phyloP scores from a whole-genome alignment of 2,888 invertebrate species.

The Nymphalis urticae region DNA sequence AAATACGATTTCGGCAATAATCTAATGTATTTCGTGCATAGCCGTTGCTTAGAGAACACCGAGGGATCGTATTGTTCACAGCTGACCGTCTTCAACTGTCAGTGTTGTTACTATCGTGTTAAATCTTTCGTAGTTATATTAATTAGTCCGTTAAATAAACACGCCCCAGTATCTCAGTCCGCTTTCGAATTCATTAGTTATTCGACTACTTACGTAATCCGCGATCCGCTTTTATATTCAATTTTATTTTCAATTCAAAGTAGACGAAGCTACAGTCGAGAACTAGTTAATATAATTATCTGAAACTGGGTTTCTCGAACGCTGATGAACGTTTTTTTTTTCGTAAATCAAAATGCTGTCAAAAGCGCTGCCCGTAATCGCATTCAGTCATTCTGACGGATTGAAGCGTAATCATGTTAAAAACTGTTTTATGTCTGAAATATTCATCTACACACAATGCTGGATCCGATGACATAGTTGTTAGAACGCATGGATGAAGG shows the following conservation, averaged over 20 bases:
- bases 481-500: neutral
- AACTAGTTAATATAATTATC: conserved; percentile 5
- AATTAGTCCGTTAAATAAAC: no score
- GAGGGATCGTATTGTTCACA: no score
- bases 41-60: no score
- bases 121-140: no score
- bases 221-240: neutral
- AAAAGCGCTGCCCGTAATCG: conserved; percentile 9
- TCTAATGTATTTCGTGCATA: no score
- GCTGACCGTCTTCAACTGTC: no score
- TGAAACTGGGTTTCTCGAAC: conserved; percentile 8
- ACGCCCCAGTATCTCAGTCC: no score
- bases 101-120: no score
- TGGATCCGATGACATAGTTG: neutral
- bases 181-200: neutral
- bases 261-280: neutral
- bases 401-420: conserved; percentile 7
- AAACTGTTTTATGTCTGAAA: conserved; percentile 4
- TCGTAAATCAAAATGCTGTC: conserved; percentile 4
- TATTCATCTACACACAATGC: neutral
- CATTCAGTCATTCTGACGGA: conserved; percentile 7
- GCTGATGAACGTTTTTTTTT: conserved; percentile 2
- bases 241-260: neutral
- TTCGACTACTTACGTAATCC: neutral
- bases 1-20: no score